These are phyloP conservation scores for Orthosia incerta DNA, from an alignment of 2,888 invertebrate genomes.

Conservation along the genomic window DNA sequence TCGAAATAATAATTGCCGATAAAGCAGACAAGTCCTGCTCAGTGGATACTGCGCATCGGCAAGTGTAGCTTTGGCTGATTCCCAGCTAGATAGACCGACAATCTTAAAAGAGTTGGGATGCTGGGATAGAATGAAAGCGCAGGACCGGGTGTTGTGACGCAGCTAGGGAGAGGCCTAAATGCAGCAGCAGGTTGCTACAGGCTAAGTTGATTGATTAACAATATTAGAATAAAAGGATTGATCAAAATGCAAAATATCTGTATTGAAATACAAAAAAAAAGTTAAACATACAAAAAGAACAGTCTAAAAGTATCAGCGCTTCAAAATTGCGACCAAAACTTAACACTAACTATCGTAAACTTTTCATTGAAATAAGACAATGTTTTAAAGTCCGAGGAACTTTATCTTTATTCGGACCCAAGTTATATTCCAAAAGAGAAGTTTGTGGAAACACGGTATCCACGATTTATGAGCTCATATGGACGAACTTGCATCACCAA, in stretches of 20 bases:
- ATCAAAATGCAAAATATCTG: no score
- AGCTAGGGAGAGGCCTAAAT: no score
- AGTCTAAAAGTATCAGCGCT: background rate
- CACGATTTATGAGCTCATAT: slow-evolving; percentile 55
- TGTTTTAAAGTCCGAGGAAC: slow-evolving; percentile 45
- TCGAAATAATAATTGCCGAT: background rate
- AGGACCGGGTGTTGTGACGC: no score
- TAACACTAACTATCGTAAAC: slow-evolving; percentile 33
- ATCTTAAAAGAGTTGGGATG: no score
- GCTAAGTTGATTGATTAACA: no score
- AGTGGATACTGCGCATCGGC: no score
- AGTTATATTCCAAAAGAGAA: slow-evolving; percentile 49
- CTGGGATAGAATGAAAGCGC: no score
- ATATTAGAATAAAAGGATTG: no score
- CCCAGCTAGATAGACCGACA: no score
- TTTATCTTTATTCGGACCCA: slow-evolving; percentile 41
- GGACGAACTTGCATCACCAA: slow-evolving; percentile 45
- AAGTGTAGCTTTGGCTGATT: no score
- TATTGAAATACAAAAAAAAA: background rate
- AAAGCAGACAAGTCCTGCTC: background rate
- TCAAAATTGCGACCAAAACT: slow-evolving; percentile 23
- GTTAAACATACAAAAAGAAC: background rate
- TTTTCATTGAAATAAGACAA: slow-evolving; percentile 44
- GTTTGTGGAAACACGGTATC: slow-evolving; percentile 45
- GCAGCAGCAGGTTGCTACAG: no score